phyloP scores from a whole-genome alignment of 2,888 invertebrate genomes.

The Watsonalla cultraria region DNA sequence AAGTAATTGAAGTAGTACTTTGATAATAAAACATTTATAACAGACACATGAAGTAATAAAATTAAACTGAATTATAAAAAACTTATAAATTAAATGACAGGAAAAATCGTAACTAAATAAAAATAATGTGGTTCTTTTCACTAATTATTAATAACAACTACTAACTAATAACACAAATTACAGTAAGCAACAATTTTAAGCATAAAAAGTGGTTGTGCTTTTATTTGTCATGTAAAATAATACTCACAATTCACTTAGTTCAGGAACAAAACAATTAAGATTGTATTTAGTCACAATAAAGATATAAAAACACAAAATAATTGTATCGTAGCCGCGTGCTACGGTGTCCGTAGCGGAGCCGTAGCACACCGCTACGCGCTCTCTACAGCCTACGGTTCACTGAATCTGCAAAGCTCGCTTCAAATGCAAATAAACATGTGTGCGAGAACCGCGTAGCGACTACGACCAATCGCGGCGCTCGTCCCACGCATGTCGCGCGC shows the following conservation, averaged over 20 bases:
- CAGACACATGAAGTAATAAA: too few species aligned
- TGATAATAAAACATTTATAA: too few species aligned
- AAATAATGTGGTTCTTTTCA: too few species aligned
- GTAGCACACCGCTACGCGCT: conserved; percentile 63
- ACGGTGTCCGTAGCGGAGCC: conserved; percentile 44
- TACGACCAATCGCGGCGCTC: conserved; percentile 62
- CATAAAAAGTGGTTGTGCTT: neutral
- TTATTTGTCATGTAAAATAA: neutral
- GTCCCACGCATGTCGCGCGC: conserved; percentile 65
- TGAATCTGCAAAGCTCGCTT: conserved; percentile 69
- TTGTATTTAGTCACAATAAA: neutral
- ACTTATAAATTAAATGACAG: too few species aligned
- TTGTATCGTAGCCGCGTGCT: conserved; percentile 34
- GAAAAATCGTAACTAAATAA: too few species aligned
- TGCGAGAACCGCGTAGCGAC: conserved; percentile 49
- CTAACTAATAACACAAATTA: neutral
- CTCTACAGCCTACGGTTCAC: conserved; percentile 70
- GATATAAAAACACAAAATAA: conserved; percentile 1
- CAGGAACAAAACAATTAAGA: neutral
- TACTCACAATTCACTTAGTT: neutral
- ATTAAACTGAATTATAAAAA: too few species aligned
- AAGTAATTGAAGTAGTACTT: too few species aligned
- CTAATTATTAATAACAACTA: neutral
- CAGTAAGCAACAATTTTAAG: neutral
- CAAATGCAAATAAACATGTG: conserved; percentile 76